Evolutionary conservation across 1,140 invertebrate genomes (phyloP).

Genomic region (Pteromalus puparum): DNA sequence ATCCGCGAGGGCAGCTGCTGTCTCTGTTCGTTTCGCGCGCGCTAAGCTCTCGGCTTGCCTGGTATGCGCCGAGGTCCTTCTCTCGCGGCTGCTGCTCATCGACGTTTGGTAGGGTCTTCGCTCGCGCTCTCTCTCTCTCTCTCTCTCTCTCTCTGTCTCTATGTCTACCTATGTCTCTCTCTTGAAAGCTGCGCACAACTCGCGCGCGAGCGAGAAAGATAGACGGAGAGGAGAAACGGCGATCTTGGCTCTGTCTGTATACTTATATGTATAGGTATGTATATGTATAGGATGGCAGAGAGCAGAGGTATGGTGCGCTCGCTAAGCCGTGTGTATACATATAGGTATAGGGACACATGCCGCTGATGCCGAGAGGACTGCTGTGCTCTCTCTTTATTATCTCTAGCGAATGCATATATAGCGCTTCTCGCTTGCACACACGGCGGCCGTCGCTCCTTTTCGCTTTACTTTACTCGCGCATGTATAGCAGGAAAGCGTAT

Average conservation of each 20-base stretch:
- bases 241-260: neutral
- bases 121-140: neutral
- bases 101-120: neutral
- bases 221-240: neutral
- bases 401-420: neutral
- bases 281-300: neutral
- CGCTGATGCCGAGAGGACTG: no score
- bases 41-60: neutral
- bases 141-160: neutral
- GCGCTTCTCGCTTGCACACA: neutral
- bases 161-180: no score
- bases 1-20: constrained; percentile 2
- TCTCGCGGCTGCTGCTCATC: neutral
- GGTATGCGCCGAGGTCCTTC: constrained; percentile 1
- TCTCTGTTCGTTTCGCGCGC: constrained; percentile 9
- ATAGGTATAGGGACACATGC: neutral
- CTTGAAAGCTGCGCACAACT: neutral
- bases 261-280: neutral
- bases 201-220: neutral
- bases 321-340: neutral
- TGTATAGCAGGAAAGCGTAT: neutral
- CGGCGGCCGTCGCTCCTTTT: neutral
- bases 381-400: constrained; percentile 1
- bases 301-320: neutral
- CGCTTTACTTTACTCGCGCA: neutral